A percentile compares a stretch with the other conserved stretches of the same genome.
These are phyloP conservation scores for Elegia similella DNA, from an alignment of 2,888 invertebrate genomes.

Conservation along the genomic window DNA sequence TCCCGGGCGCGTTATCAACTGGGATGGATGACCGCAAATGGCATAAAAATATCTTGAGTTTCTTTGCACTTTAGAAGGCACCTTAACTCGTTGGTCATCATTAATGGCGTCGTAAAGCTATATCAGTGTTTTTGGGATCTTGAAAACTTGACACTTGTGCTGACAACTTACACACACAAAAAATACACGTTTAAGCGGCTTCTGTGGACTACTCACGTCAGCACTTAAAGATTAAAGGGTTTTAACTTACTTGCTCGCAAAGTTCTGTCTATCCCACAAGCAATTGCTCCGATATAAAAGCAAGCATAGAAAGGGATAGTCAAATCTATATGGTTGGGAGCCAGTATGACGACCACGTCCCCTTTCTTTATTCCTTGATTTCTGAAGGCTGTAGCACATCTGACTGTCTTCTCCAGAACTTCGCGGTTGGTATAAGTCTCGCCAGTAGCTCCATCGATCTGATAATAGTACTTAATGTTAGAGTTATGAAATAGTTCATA, in stretches of 20 bases:
- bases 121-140: too few relatives aligned
- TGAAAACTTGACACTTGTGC: too few relatives aligned
- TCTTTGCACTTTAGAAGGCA: too few relatives aligned
- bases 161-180: too few relatives aligned
- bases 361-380: constrained; percentile 42
- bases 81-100: too few relatives aligned
- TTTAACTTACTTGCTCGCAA: neutral
- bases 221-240: too few relatives aligned
- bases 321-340: constrained; percentile 50
- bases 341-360: constrained; percentile 57
- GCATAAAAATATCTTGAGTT: too few relatives aligned
- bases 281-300: constrained; percentile 46
- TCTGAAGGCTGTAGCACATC: constrained; percentile 48
- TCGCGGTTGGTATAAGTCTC: constrained; percentile 44
- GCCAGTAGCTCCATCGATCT: neutral
- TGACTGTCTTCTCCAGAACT: constrained; percentile 42
- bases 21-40: too few relatives aligned
- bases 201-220: neutral
- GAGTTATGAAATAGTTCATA: too few relatives aligned
- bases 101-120: too few relatives aligned
- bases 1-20: too few relatives aligned
- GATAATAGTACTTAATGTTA: neutral
- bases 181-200: too few relatives aligned
- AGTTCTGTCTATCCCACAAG: constrained; percentile 32
- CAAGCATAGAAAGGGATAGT: constrained; percentile 55